These are phyloP conservation scores for Aporophyla nigra DNA, from an alignment of 2,888 invertebrate genomes.

Conservation along the genomic window DNA sequence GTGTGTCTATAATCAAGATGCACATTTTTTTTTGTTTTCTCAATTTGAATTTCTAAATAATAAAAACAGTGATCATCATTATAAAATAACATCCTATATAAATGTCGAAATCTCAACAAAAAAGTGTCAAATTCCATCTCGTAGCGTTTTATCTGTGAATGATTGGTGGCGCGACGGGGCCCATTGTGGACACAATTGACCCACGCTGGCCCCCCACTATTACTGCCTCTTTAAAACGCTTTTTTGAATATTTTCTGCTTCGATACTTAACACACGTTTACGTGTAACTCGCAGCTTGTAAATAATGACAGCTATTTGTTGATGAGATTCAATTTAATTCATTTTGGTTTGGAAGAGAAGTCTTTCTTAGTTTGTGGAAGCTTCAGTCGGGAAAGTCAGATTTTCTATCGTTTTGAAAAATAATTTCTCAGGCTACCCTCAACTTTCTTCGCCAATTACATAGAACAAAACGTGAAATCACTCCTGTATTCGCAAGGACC, in stretches of 20 bases:
- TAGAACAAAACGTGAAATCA: too few relatives aligned
- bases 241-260: conserved; percentile 63
- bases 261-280: conserved; percentile 48
- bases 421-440: too few relatives aligned
- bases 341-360: background rate
- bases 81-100: conserved; percentile 66
- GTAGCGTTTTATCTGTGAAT: conserved; percentile 75
- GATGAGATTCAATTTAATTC: conserved; percentile 4
- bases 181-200: conserved; percentile 72
- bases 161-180: conserved; percentile 74
- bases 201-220: conserved; percentile 67
- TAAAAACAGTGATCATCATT: too few relatives aligned
- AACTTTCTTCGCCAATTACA: too few relatives aligned
- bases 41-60: too few relatives aligned
- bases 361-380: too few relatives aligned
- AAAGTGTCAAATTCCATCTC: conserved; percentile 75
- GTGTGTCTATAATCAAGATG: too few relatives aligned
- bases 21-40: too few relatives aligned
- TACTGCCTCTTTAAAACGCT: conserved; percentile 39
- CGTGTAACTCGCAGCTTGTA: conserved; percentile 12
- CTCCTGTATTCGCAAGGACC: too few relatives aligned
- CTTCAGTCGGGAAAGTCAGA: too few relatives aligned
- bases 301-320: conserved; percentile 29
- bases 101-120: conserved; percentile 65
- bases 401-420: too few relatives aligned